These are phyloP conservation scores for Pseudomyrmex concolor DNA, from an alignment of 1,140 invertebrate species.

Conservation along the genomic window DNA sequence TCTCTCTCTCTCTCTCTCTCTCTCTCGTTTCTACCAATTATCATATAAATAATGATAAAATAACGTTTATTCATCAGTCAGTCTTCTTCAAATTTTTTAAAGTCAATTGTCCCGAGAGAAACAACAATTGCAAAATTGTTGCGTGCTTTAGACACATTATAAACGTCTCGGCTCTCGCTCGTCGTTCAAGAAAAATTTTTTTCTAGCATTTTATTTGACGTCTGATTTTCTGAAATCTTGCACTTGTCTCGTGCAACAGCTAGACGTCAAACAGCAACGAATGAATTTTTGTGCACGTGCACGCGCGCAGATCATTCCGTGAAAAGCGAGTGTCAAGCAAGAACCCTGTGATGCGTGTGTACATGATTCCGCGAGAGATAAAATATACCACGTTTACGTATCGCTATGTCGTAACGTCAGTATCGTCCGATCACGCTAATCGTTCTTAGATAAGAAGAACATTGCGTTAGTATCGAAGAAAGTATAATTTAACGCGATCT, in stretches of 20 bases:
- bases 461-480: not conserved
- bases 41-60: too few species aligned
- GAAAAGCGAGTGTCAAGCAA: not conserved
- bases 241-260: conserved; percentile 14
- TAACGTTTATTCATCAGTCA: too few species aligned
- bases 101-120: not conserved
- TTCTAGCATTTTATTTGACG: not conserved
- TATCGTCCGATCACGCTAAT: conserved; percentile 32
- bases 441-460: conserved; percentile 24
- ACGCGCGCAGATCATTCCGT: conserved; percentile 4
- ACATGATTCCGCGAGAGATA: conserved; percentile 25
- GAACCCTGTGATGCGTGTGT: not conserved
- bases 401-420: conserved; percentile 33
- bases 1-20: too few species aligned
- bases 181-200: not conserved
- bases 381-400: not conserved
- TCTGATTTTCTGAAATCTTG: not conserved
- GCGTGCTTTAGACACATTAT: not conserved
- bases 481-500: not conserved
- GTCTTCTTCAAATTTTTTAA: too few species aligned
- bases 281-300: conserved; percentile 9
- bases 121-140: not conserved
- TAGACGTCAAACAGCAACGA: not conserved
- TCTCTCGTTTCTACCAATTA: too few species aligned
- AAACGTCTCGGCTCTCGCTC: not conserved